Evolutionary conservation across 23 tunicate genomes (phyloP), one percentile per base, ranked within the genome.

Genomic region (Ascidia mentula): DNA sequence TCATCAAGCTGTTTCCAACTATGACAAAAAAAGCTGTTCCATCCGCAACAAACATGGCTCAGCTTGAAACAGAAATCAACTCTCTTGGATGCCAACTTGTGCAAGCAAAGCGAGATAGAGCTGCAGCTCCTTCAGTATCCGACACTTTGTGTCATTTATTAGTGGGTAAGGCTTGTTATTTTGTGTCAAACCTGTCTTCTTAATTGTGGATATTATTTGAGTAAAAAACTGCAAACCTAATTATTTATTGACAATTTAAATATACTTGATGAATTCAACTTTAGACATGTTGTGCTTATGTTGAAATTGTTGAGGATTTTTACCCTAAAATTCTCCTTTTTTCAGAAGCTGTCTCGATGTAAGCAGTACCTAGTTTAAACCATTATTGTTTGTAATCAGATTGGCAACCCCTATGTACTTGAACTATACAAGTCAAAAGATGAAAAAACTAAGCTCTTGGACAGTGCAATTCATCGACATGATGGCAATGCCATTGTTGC

Each of bases 401-500:
- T 82, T 37, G 90, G 97, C 17, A 86, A 82, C 22, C 72, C 87
- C 0, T 84, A 80, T 40, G 74, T 88, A 0, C 45, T 88, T 30
- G 98, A 93, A 70, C 72, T 84, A 59, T 93, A 93, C 83, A 84
- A 84, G 38, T 93, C 98, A 18, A 83, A 89, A 36, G 93, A 93
- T 74, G 98, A 88, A 69, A 93, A 93, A 81, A 76, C 82, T 8
- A 79, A 69, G 1, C 46, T 93, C 15, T 77, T 93, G 20, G 98
- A 93, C 42, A 73, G 72, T 65, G 98, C 98, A 15, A 84, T 93
- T 8, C 28, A 37, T 31, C 88, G 98, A 33, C 69, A 81, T 38
- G 98, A 93, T 59, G 98, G 33, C 22, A 93, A 93, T 40, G 98
- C 98, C 8, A 84, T 93, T 37, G 36, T 93, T 0, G 94, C 98